These are phyloP conservation scores for Drosophila anceps DNA, from an alignment of 2,888 invertebrate species.

Conservation along the genomic window DNA sequence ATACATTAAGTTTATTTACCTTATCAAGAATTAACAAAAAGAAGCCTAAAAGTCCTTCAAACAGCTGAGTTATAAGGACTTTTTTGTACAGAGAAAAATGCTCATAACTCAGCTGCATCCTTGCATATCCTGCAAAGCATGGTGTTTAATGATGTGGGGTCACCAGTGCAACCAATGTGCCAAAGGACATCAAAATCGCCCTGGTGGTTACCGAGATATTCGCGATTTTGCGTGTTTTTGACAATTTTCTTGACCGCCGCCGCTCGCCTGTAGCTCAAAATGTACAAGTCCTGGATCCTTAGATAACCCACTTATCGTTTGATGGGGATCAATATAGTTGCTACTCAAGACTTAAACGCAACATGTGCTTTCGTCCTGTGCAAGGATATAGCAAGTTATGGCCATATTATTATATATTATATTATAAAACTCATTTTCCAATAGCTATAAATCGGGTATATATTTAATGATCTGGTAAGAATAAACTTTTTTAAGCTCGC, in stretches of 20 bases:
- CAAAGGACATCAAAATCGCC: background rate
- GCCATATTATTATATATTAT: background rate
- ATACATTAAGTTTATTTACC: background rate
- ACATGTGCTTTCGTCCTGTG: background rate
- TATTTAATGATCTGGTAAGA: background rate
- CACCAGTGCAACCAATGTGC: background rate
- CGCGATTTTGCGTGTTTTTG: background rate
- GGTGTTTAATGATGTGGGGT: background rate
- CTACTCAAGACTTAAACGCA: background rate
- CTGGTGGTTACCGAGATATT: background rate
- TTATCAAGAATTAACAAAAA: background rate
- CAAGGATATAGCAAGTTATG: background rate
- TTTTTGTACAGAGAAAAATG: background rate
- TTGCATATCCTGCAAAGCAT: background rate
- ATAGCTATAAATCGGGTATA: background rate
- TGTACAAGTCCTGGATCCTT: slow-evolving; percentile 1
- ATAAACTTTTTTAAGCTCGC: background rate
- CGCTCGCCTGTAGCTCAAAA: background rate
- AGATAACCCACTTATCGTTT: background rate
- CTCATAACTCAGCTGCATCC: background rate
- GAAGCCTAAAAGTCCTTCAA: background rate
- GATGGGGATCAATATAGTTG: background rate
- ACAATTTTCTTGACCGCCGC: background rate
- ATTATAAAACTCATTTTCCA: background rate
- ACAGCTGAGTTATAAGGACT: background rate